phyloP scores from a whole-genome alignment of 2,888 invertebrate genomes.

The Ectemnius cavifrons region DNA sequence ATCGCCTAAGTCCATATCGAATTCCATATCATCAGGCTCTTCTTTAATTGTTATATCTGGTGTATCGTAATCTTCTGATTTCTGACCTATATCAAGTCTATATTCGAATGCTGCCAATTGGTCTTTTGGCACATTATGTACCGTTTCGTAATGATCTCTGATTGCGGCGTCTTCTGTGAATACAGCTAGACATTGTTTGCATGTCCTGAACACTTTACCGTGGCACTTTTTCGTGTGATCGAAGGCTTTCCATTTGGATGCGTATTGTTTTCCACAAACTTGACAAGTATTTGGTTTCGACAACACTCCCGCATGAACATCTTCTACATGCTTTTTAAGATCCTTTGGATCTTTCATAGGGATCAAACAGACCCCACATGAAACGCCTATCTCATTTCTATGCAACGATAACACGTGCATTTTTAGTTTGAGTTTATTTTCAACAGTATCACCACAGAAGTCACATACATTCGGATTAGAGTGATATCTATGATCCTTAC shows the following conservation, averaged over 20 bases:
- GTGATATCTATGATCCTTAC: constrained; percentile 78
- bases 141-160: constrained; percentile 78
- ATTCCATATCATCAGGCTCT: constrained; percentile 73
- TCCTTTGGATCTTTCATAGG: constrained; percentile 80
- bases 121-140: constrained; percentile 76
- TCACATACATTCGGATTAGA: constrained; percentile 80
- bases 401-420: constrained; percentile 81
- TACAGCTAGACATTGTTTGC: constrained; percentile 81
- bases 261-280: constrained; percentile 82
- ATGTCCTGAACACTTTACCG: constrained; percentile 80
- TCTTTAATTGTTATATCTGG: constrained; percentile 70
- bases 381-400: constrained; percentile 80
- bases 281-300: constrained; percentile 80
- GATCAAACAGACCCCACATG: constrained; percentile 81
- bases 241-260: constrained; percentile 81
- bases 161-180: constrained; percentile 80
- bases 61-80: constrained; percentile 61
- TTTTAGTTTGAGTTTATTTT: constrained; percentile 81
- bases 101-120: constrained; percentile 72
- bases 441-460: constrained; percentile 81
- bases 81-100: constrained; percentile 63
- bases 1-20: constrained; percentile 65
- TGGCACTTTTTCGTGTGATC: constrained; percentile 82
- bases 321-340: constrained; percentile 80
- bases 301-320: constrained; percentile 79